Evolutionary conservation across 1,140 invertebrate genomes (phyloP).

Genomic region (Bombus sylvicola): DNA sequence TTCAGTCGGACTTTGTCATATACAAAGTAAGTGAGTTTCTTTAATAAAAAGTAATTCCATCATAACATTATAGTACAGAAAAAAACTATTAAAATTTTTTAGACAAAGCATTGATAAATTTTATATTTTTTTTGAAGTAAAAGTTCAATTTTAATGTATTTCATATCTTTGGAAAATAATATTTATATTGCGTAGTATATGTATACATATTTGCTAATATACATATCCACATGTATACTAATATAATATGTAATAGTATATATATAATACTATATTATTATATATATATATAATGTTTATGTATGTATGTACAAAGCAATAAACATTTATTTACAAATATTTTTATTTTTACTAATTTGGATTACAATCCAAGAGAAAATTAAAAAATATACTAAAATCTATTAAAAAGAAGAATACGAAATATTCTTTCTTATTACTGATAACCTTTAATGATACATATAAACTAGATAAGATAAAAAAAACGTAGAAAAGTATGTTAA

Average conservation of each 20-base stretch:
- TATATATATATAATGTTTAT: not conserved
- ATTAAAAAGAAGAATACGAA: not conserved
- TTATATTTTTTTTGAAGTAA: no score
- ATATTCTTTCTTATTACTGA: not conserved
- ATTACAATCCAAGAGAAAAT: not conserved
- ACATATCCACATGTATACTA: not conserved
- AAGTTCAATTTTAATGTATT: not conserved
- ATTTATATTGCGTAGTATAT: not conserved
- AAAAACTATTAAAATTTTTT: conserved; percentile 10
- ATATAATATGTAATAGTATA: not conserved
- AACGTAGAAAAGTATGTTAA: not conserved
- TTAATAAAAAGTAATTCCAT: not conserved
- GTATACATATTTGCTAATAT: not conserved
- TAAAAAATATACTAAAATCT: not conserved
- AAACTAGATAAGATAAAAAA: not conserved
- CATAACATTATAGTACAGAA: not conserved
- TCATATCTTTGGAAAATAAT: not conserved
- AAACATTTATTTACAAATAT: not conserved
- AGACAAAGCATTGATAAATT: not conserved
- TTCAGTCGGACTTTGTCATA: conserved; percentile 96
- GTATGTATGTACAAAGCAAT: not conserved
- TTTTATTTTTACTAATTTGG: not conserved
- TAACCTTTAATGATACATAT: not conserved
- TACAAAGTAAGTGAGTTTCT: conserved; percentile 92
- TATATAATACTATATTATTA: not conserved